Base-by-base conservation (phyloP, 2,888 invertebrate species). In the Germaria angustata region DNA sequence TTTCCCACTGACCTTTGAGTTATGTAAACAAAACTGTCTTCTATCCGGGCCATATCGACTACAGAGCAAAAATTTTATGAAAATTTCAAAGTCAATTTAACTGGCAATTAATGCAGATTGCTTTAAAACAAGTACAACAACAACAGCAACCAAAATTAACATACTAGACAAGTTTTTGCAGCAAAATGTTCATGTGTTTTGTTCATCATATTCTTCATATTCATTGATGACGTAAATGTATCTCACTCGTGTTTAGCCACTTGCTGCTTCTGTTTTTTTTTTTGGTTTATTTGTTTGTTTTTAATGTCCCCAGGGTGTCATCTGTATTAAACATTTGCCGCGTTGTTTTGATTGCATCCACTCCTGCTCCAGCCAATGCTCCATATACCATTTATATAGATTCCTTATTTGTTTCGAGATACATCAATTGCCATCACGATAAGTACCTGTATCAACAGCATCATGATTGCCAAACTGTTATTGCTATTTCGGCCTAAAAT, bases 101-200 rank as follows among this genome's bases (percentile, higher is more conserved):
- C 88, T 87, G 88, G 87, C 88, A 89, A 89, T 89, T 89, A 89
- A 89, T 88, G 89, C 86, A 87, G 86, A 76, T 80, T 83, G 80
- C 69, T 72, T 55, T 85, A 85, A 55, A 63, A 61, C 59, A 77
- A 17, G 44, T 59, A 20, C 72, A 75, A 22, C 59, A 77, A 24
- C 41, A 73, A 22, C 53, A 66, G 17, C 71, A 72, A 17, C 44
- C 57, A 59, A 53, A 24, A 36, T 49, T 46, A 73, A 57, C 65
- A 69, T 24, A 39, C 24, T 24, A 34, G 24, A 22, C 78, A 66
- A 51, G 39, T 36, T 39, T 69, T 20, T 1, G 3, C 41, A 46
- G 6, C 36, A 55, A 80, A 53, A 53, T 77, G 17, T 49, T 34
- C n/a, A 20, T 22, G 9, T 22, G 41, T 39, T 57, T 24, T 59